These are phyloP conservation scores for Phaonia tiefii DNA, from an alignment of 2,888 invertebrate genomes.

Conservation along the genomic window DNA sequence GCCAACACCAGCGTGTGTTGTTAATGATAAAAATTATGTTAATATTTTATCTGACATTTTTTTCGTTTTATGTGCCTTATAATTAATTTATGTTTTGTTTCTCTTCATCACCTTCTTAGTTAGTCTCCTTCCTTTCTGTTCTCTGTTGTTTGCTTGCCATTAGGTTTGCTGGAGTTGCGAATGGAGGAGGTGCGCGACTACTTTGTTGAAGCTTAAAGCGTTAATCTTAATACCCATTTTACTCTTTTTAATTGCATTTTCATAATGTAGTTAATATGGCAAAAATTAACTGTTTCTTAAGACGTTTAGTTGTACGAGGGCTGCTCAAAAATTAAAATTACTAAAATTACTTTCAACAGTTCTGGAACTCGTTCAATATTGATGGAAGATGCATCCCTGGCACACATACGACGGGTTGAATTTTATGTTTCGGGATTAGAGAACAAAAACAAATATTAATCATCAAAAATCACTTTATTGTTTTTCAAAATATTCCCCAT, in stretches of 20 bases:
- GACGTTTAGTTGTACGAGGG: too few relatives aligned
- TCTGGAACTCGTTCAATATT: too few relatives aligned
- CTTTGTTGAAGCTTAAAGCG: neutral
- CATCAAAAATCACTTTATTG: too few relatives aligned
- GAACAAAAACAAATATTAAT: too few relatives aligned
- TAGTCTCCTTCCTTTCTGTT: neutral
- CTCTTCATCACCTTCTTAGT: neutral
- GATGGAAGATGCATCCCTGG: too few relatives aligned
- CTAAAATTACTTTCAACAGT: too few relatives aligned
- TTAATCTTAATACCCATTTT: neutral
- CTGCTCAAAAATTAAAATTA: too few relatives aligned
- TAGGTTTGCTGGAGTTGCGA: neutral
- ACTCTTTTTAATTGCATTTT: neutral
- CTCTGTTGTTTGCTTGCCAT: neutral
- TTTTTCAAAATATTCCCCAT: too few relatives aligned
- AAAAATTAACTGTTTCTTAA: too few relatives aligned
- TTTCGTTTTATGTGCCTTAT: neutral
- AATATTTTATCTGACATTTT: slow-evolving; percentile 43
- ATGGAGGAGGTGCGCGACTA: neutral
- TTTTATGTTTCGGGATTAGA: too few relatives aligned
- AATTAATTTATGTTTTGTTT: slow-evolving; percentile 33
- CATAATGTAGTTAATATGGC: too few relatives aligned
- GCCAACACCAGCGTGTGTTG: slow-evolving; percentile 27
- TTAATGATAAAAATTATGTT: slow-evolving; percentile 55
- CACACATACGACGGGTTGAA: too few relatives aligned